phyloP scores from a whole-genome alignment of 2,888 invertebrate species.

The Drosophila yooni region DNA sequence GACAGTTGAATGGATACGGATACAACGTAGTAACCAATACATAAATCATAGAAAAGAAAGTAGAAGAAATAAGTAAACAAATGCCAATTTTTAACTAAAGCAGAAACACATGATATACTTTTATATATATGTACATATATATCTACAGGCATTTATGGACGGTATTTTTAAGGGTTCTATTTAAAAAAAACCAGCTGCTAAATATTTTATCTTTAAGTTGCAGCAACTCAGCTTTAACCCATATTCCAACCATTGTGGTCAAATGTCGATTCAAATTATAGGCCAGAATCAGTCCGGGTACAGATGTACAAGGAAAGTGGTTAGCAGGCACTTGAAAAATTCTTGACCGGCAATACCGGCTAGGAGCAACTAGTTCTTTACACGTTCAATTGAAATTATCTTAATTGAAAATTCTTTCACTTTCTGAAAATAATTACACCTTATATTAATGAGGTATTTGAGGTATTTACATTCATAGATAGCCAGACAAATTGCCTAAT shows the following conservation, averaged over 20 bases:
- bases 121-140: not conserved
- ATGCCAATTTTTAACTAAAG: constrained; percentile 72
- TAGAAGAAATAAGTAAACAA: constrained; percentile 81
- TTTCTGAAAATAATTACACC: not conserved
- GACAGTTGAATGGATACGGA: constrained; percentile 60
- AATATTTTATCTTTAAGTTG: not conserved
- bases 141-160: not conserved
- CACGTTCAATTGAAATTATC: constrained; percentile 1
- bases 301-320: not conserved
- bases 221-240: not conserved
- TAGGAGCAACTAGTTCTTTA: not conserved
- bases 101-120: constrained; percentile 54
- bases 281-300: not conserved
- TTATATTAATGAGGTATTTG: constrained; percentile 1
- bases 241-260: not conserved
- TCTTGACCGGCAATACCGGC: not conserved
- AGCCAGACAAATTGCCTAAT: constrained; percentile 44
- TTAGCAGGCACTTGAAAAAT: not conserved
- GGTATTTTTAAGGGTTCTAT: constrained; percentile 8
- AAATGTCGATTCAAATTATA: not conserved
- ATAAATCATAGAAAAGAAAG: constrained; percentile 81
- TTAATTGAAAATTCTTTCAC: not conserved
- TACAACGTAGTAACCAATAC: constrained; percentile 76
- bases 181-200: not conserved
- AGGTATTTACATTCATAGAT: not conserved